phyloP scores from a whole-genome alignment of 1,140 invertebrate genomes.

The Tribolium castaneum region DNA sequence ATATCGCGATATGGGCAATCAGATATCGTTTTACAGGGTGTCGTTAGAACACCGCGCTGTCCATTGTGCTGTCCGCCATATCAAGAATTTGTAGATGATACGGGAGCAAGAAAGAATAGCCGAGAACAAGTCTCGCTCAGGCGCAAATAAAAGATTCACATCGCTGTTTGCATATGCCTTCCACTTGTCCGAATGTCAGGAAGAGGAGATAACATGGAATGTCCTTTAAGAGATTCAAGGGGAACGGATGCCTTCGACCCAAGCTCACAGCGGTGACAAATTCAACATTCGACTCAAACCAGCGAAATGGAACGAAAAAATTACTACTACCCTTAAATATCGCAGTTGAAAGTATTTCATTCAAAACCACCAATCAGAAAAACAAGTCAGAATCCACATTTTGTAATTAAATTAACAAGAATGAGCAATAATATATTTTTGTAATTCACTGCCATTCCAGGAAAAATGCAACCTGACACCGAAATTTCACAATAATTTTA shows the following conservation, averaged over 20 bases:
- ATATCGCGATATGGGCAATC: slow-evolving; percentile 56
- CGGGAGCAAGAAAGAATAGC: slow-evolving; percentile 55
- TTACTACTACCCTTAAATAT: too few relatives aligned
- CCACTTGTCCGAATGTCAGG: slow-evolving; percentile 46
- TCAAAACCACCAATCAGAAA: too few relatives aligned
- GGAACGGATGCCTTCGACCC: neutral
- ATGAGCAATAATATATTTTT: too few relatives aligned
- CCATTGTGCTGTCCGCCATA: slow-evolving; percentile 56
- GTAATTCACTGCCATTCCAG: too few relatives aligned
- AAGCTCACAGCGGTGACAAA: neutral
- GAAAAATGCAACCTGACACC: too few relatives aligned
- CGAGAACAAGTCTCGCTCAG: slow-evolving; percentile 53
- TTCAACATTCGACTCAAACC: too few relatives aligned
- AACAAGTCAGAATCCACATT: too few relatives aligned
- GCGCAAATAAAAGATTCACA: slow-evolving; percentile 55
- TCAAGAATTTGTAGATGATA: slow-evolving; percentile 58
- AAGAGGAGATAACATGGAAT: neutral
- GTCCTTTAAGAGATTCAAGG: slow-evolving; percentile 1
- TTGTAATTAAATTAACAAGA: too few relatives aligned
- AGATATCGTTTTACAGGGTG: slow-evolving; percentile 54
- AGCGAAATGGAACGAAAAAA: too few relatives aligned
- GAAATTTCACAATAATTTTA: too few relatives aligned
- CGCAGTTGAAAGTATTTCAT: too few relatives aligned
- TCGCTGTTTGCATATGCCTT: slow-evolving; percentile 53
- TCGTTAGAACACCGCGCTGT: slow-evolving; percentile 52